phyloP scores from a whole-genome alignment of 53 echinoderm and acorn worm species.

The Stichopus horrens region DNA sequence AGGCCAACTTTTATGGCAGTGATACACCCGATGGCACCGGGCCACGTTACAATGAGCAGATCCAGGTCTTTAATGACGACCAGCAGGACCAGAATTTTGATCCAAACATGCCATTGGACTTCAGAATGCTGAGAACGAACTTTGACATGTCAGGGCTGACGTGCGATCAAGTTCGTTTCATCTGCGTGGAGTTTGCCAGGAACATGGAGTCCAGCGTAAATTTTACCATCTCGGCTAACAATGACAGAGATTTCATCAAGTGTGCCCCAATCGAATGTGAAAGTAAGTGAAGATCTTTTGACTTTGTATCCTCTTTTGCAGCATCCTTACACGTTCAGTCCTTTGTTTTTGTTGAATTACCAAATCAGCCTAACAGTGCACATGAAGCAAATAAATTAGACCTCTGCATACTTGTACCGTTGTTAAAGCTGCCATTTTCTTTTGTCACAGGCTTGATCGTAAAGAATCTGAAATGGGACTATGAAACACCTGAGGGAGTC shows the following conservation, averaged over 20 bases:
- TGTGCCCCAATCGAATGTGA: constrained; percentile 42
- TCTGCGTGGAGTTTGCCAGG: constrained; percentile 77
- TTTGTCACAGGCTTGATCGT: constrained; percentile 62
- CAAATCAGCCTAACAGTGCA: not conserved
- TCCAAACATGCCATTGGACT: constrained; percentile 63
- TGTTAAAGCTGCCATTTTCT: not conserved
- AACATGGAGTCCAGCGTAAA: constrained; percentile 71
- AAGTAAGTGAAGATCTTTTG: constrained; percentile 16
- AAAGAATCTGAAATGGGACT: constrained; percentile 73
- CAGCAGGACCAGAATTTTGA: constrained; percentile 64
- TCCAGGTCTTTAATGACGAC: constrained; percentile 60
- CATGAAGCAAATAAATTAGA: not conserved
- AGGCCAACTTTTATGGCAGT: constrained; percentile 78
- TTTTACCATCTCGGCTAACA: constrained; percentile 62
- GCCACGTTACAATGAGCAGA: constrained; percentile 57
- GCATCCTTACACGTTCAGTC: not conserved
- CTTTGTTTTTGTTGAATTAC: not conserved
- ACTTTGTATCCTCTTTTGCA: not conserved
- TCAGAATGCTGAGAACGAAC: constrained; percentile 58
- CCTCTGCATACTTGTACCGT: not conserved
- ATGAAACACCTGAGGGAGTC: constrained; percentile 55
- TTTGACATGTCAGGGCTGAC: constrained; percentile 75
- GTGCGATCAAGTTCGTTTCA: constrained; percentile 69
- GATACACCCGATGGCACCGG: constrained; percentile 65
- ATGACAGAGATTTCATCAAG: constrained; percentile 47